Base-by-base conservation (phyloP, 2,113 vertebrate species). In the Mirounga angustirostris region DNA sequence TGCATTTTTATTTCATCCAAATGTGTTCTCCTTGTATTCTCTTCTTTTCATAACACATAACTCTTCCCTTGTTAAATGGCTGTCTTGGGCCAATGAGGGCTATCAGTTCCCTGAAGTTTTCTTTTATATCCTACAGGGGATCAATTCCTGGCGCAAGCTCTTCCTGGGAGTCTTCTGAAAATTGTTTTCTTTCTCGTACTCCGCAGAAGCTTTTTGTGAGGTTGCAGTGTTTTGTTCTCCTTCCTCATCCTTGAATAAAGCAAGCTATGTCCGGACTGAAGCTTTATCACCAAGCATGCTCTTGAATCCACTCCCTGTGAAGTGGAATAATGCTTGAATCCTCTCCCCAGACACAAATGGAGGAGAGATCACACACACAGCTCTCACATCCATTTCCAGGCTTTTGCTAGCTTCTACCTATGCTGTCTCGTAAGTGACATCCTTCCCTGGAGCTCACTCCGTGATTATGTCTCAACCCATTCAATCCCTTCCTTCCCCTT, bases 161-260 rank as follows among this genome's bases (percentile, higher is more conserved):
- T 88, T 58, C 33, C 28, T 30, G 18, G 69, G 76, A 80, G 36
- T n/a, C 40, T 88, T 63, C 36, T 61, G 12, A 36, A 85, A 3
- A 18, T n/a, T 79, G 18, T 58, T 85, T 89, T 61, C n/a, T 96
- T 96, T 71, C 24, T 94, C 24, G 71, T 78, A 14, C 33, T 71
- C 50, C 11, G 24, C 50, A 46, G 4, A 54, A 43, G 28, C 52
- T 79, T 21, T 26, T 52, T 21, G 61, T 5, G 2, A 73, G 85
- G 52, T 33, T 33, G 54, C 19, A 52, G 12, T 15, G n/a, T 54
- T 88, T 96, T 58, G 11, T 30, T 83, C 26, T 80, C 15, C 22
- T 94, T 56, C 24, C 36, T 71, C 78, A 43, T 73, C 82, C 73
- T 85, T 36, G 54, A 82, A 43, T 78, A 63, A 91, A n/a, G 33